Evolutionary conservation across 1,140 invertebrate genomes (phyloP).

Genomic region (Polyergus mexicanus): DNA sequence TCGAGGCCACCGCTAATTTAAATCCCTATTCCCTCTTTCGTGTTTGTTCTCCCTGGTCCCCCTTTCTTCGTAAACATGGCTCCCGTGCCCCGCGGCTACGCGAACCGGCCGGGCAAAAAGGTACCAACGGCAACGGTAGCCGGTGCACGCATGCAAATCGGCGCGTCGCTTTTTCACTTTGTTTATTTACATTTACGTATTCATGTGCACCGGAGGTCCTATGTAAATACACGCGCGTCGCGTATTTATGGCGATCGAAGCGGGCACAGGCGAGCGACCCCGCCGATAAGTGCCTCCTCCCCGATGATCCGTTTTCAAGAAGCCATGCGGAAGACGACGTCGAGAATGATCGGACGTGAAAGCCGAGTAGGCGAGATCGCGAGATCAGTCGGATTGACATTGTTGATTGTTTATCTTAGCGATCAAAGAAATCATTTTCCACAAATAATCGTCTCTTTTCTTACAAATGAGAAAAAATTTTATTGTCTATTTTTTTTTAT

Average conservation of each 20-base stretch:
- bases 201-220: conserved; percentile 43
- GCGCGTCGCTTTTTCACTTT: conserved; percentile 46
- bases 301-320: conserved; percentile 64
- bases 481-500: conserved; percentile 5
- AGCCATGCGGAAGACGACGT: conserved; percentile 22
- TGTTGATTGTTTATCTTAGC: conserved; percentile 42
- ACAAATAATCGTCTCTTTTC: neutral
- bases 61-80: conserved; percentile 54
- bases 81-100: conserved; percentile 37
- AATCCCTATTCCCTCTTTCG: conserved; percentile 54
- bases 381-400: conserved; percentile 39
- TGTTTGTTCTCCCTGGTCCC: conserved; percentile 19
- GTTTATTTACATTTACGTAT: conserved; percentile 65
- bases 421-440: conserved; percentile 7
- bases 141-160: conserved; percentile 61
- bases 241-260: conserved; percentile 33
- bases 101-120: conserved; percentile 48
- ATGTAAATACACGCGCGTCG: conserved; percentile 62
- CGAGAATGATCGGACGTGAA: conserved; percentile 44
- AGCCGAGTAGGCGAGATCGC: conserved; percentile 17
- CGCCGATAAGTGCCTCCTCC: conserved; percentile 45
- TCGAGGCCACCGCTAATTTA: conserved; percentile 61
- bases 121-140: conserved; percentile 57
- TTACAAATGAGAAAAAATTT: neutral
- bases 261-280: neutral